Base-by-base conservation (phyloP, 2,113 vertebrate genomes). In the Hippocampus guttulatus region DNA sequence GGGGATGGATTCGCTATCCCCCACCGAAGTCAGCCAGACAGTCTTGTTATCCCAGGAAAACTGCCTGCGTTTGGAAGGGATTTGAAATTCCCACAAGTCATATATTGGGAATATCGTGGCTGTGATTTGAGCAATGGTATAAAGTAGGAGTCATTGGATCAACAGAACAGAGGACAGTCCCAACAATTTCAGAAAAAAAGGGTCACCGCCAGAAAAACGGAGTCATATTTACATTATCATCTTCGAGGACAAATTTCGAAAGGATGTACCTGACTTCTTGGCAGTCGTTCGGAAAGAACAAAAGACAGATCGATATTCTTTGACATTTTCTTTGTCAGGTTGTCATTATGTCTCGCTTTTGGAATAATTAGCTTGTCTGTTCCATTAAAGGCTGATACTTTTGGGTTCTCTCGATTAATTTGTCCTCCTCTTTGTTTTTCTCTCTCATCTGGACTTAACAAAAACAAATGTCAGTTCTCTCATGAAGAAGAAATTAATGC, bases 101-200 rank as follows among this genome's bases (percentile, higher is more conserved):
- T 77, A 82, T 87, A 84, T 86, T 88, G 74, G 84, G 81, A 88
- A 84, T 85, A 83, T 84, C 81, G 86, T 84, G 55, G 73, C 76
- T 69, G 71, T 70, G 76, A 69, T 84, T 67, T 79, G 76, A 85
- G 74, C 85, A 89, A 85, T 81, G 76, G 83, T 77, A 84, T 79
- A 82, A 84, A 72, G 70, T 81, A 77, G 76, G 75, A 72, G 65
- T 71, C 27, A 10, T 76, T 76, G 74, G 77, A 45, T 55, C 55
- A 38, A 67, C 21, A 69, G 68, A 67, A 9, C 27, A 15, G 15
- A 67, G 3, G 65, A 43, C 55, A n/a, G 12, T 5, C 3, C 45
- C 20, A 77, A 51, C 5, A 15, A 20, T 14, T 18, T 61, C 8
- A 12, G 16, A 11, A 64, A 64, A 64, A 21, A 58, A 27, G 65